A percentile compares a stretch with the other conserved stretches of the same genome.
phyloP scores from a whole-genome alignment of 2,797 vertebrate species.

The Gastrophryne carolinensis region DNA sequence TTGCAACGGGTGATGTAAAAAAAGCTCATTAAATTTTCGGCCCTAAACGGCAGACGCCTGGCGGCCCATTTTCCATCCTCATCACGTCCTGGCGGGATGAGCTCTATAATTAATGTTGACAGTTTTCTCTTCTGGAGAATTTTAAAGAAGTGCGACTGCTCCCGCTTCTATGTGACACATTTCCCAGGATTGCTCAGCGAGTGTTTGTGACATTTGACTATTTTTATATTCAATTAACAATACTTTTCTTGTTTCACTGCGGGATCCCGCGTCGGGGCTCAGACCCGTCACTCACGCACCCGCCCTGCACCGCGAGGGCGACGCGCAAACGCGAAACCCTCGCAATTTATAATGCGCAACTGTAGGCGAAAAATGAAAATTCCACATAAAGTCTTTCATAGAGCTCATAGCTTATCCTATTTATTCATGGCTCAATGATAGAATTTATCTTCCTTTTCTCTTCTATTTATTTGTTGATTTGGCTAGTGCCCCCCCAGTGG shows the following conservation, averaged over 20 bases:
- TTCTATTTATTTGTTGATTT: too few relatives aligned
- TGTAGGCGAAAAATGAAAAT: too few relatives aligned
- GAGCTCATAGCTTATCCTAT: too few relatives aligned
- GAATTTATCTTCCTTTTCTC: too few relatives aligned
- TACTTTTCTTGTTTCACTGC: not conserved
- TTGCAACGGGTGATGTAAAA: not conserved
- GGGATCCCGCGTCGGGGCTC: not conserved
- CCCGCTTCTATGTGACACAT: slow-evolving; percentile 25
- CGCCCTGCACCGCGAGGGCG: not conserved
- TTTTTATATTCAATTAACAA: slow-evolving; percentile 33
- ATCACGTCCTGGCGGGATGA: not conserved
- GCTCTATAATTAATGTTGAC: slow-evolving; percentile 42
- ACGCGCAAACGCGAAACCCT: too few relatives aligned
- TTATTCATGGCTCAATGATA: too few relatives aligned
- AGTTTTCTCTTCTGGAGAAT: slow-evolving; percentile 32
- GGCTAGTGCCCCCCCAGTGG: too few relatives aligned
- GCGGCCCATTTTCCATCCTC: slow-evolving; percentile 5
- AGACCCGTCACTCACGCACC: not conserved
- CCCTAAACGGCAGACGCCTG: slow-evolving; percentile 7
- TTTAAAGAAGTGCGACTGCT: slow-evolving; percentile 17
- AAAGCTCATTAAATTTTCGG: slow-evolving; percentile 21
- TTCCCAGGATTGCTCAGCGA: not conserved
- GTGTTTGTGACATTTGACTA: slow-evolving; percentile 10
- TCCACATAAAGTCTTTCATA: too few relatives aligned
- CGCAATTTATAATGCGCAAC: too few relatives aligned